These are phyloP conservation scores for Dicycla oo DNA, from an alignment of 2,888 invertebrate species.

Conservation along the genomic window DNA sequence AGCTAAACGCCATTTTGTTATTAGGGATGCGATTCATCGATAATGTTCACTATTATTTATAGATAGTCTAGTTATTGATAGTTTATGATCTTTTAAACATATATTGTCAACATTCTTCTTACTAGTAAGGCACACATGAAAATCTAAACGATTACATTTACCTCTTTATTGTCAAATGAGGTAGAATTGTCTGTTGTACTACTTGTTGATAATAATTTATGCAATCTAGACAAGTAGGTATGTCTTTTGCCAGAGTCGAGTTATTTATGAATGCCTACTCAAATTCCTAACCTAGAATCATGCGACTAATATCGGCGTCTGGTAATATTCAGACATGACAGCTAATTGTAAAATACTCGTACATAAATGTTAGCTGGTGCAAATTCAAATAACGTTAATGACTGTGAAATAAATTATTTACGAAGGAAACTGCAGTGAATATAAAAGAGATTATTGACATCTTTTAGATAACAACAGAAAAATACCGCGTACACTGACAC, in stretches of 20 bases:
- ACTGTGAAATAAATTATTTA: slow-evolving; percentile 17
- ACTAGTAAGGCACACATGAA: slow-evolving; percentile 45
- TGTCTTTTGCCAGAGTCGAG: slow-evolving; percentile 55
- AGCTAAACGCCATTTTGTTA: slow-evolving; percentile 82
- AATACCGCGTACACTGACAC: slow-evolving; percentile 64
- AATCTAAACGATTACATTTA: slow-evolving; percentile 46
- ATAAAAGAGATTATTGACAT: slow-evolving; percentile 32
- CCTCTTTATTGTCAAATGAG: slow-evolving; percentile 56
- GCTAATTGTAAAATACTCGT: slow-evolving; percentile 33
- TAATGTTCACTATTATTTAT: slow-evolving; percentile 61
- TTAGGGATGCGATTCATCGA: slow-evolving; percentile 70
- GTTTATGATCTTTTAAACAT: slow-evolving; percentile 31
- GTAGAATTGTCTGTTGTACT: slow-evolving; percentile 57
- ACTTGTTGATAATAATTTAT: slow-evolving; percentile 58
- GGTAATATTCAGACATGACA: slow-evolving; percentile 41
- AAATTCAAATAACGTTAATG: slow-evolving; percentile 21
- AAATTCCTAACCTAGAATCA: slow-evolving; percentile 56
- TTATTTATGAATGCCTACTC: slow-evolving; percentile 60
- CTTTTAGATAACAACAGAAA: slow-evolving; percentile 42
- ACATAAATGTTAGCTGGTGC: slow-evolving; percentile 21
- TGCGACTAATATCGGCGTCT: slow-evolving; percentile 44
- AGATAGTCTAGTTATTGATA: slow-evolving; percentile 47
- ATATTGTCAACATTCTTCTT: slow-evolving; percentile 28
- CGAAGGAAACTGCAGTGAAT: slow-evolving; percentile 12
- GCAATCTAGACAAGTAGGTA: slow-evolving; percentile 55